Evolutionary conservation across 1,140 invertebrate species (phyloP).

Genomic region (Gryon sp.): DNA sequence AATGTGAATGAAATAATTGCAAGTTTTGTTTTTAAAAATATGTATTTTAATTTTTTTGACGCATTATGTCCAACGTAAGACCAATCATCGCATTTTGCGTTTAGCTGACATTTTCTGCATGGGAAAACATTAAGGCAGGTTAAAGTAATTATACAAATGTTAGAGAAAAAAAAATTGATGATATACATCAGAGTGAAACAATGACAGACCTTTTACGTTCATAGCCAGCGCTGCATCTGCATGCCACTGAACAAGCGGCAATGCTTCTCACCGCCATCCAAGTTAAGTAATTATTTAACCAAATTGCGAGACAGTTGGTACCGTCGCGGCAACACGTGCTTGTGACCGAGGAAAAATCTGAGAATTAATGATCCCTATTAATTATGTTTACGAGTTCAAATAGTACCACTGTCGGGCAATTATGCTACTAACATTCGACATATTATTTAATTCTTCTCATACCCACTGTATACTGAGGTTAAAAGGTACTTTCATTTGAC

Average conservation of each 20-base stretch:
- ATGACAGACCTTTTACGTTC: conserved; percentile 42
- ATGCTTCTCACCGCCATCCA: conserved; percentile 62
- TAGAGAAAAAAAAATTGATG: neutral
- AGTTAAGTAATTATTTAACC: conserved; percentile 79
- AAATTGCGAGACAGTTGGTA: conserved; percentile 78
- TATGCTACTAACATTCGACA: conserved; percentile 67
- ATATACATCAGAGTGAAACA: neutral
- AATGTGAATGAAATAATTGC: no score
- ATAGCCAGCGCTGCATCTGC: conserved; percentile 48
- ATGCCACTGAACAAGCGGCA: conserved; percentile 52
- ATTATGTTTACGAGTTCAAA: conserved; percentile 79
- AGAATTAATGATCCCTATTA: conserved; percentile 78
- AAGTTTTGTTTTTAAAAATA: no score
- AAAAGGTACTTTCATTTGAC: no score
- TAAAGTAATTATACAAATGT: no score
- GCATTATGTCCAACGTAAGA: no score
- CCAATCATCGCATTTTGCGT: no score
- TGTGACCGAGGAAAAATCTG: conserved; percentile 73
- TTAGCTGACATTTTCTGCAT: no score
- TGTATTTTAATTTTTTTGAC: no score
- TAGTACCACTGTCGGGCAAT: conserved; percentile 70
- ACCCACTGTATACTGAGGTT: neutral
- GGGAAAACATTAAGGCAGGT: no score
- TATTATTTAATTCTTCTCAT: conserved; percentile 9
- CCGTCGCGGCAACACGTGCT: conserved; percentile 75